Percentiles rank a stretch among this genome's conserved stretches.
Conservation (phyloP, 1,140 invertebrate genomes). For the Penaeus japonicus region DNA sequence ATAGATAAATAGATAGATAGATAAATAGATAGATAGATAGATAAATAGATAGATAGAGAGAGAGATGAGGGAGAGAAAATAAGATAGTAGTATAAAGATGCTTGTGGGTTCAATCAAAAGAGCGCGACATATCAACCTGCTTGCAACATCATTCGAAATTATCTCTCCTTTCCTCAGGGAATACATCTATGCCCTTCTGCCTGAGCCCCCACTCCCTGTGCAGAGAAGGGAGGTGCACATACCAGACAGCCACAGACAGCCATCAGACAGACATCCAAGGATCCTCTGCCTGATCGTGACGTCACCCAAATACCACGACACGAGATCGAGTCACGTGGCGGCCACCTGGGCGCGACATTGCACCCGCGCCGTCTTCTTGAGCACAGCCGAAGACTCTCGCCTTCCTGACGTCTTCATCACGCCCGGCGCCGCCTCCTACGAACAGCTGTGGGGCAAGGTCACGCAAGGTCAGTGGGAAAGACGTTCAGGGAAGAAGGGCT, state of each 20-base stretch:
- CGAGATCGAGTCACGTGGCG: conserved; percentile 50
- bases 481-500: too few relatives aligned
- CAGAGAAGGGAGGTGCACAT: neutral
- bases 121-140: too few relatives aligned
- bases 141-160: neutral
- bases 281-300: conserved; percentile 53
- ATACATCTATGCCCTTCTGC: conserved; percentile 23
- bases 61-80: neutral
- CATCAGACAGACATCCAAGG: neutral
- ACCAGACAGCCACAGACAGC: neutral
- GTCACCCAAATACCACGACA: conserved; percentile 49
- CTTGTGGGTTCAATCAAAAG: too few relatives aligned
- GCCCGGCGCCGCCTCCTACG: conserved; percentile 34
- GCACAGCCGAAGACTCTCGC: conserved; percentile 7
- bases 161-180: conserved; percentile 4
- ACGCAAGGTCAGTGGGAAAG: conserved; percentile 32
- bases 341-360: conserved; percentile 53
- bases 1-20: neutral
- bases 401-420: conserved; percentile 34
- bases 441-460: conserved; percentile 55
- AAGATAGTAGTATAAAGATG: too few relatives aligned
- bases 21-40: neutral
- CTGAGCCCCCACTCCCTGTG: neutral
- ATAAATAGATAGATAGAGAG: neutral
- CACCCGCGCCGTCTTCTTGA: conserved; percentile 46